Evolutionary conservation across 2,888 invertebrate genomes (phyloP).

Genomic region (Phaonia tiefii): DNA sequence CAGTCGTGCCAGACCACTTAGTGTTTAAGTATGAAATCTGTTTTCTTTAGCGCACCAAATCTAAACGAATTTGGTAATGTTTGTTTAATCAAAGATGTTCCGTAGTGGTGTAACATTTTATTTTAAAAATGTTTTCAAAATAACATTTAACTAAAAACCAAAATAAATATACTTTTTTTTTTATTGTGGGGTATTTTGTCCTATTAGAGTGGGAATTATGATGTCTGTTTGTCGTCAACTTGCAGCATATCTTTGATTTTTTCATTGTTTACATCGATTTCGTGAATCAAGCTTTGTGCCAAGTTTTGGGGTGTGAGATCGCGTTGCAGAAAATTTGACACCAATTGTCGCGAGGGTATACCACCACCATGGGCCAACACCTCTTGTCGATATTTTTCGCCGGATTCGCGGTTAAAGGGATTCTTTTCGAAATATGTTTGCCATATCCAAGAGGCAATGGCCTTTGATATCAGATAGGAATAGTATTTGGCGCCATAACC

Average conservation of each 20-base stretch:
- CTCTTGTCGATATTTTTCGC: conserved; percentile 88
- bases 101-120: conserved; percentile 42
- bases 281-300: conserved; percentile 89
- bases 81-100: background rate
- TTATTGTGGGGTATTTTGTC: background rate
- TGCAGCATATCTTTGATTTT: conserved; percentile 77
- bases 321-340: conserved; percentile 89
- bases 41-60: conserved; percentile 29
- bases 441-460: conserved; percentile 97
- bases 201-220: background rate
- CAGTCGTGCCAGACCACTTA: conserved; percentile 15
- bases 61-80: conserved; percentile 19
- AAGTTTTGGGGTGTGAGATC: conserved; percentile 88
- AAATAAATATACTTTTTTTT: conserved; percentile 13
- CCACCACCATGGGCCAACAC: conserved; percentile 94
- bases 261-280: conserved; percentile 85
- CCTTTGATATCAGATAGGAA: conserved; percentile 96
- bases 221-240: conserved; percentile 1
- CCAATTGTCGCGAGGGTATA: conserved; percentile 88
- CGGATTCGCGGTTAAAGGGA: conserved; percentile 89
- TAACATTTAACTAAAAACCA: conserved; percentile 45
- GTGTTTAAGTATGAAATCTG: conserved; percentile 48
- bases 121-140: conserved; percentile 47
- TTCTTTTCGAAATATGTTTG: conserved; percentile 89
- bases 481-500: conserved; percentile 99